These are phyloP conservation scores for Pterois miles DNA, from an alignment of 2,797 vertebrate species.

Conservation along the genomic window DNA sequence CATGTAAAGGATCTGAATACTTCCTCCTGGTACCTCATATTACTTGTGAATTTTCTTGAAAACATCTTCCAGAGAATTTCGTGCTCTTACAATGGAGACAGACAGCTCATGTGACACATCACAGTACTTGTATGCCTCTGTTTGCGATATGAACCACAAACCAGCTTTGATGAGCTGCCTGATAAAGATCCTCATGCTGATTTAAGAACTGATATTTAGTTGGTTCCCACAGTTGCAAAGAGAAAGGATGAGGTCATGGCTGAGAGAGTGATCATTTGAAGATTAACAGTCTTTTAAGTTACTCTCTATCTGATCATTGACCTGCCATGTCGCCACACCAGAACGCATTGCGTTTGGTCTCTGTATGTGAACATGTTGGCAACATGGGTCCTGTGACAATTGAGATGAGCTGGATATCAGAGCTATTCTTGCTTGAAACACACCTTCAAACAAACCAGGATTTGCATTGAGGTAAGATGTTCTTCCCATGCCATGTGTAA, in stretches of 20 bases:
- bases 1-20: neutral
- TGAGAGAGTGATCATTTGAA: constrained; percentile 22
- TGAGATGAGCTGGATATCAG: constrained; percentile 18
- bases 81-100: constrained; percentile 23
- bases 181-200: constrained; percentile 58
- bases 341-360: neutral
- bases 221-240: constrained; percentile 56
- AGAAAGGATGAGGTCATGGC: constrained; percentile 23
- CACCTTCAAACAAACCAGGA: constrained; percentile 38
- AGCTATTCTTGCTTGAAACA: constrained; percentile 26
- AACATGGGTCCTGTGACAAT: constrained; percentile 30
- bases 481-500: constrained; percentile 43
- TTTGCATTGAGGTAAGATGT: constrained; percentile 22
- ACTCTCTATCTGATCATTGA: neutral
- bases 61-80: constrained; percentile 41
- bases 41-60: constrained; percentile 24
- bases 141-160: constrained; percentile 42
- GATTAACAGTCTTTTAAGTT: constrained; percentile 25
- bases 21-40: neutral
- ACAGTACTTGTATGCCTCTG: constrained; percentile 44
- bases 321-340: constrained; percentile 1
- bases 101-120: constrained; percentile 58
- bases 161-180: constrained; percentile 64
- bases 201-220: constrained; percentile 40
- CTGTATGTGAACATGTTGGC: constrained; percentile 2